Percentiles rank a stretch among this genome's conserved stretches.
These are phyloP conservation scores for Pogonophryne albipinna DNA, from an alignment of 2,797 vertebrate genomes.

Conservation along the genomic window DNA sequence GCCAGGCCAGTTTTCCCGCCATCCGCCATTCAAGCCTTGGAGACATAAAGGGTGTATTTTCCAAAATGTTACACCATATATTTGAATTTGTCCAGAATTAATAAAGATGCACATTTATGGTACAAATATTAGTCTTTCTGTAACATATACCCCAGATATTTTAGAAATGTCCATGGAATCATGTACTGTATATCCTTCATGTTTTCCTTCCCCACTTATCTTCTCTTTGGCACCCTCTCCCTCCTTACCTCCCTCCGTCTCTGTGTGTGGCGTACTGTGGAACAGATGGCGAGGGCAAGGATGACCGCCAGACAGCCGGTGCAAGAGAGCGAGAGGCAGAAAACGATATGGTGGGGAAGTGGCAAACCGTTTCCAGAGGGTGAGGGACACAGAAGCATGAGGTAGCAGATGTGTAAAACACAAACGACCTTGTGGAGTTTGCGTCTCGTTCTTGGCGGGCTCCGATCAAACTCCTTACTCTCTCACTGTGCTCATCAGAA, in stretches of 20 bases:
- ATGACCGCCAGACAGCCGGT: constrained; percentile 74
- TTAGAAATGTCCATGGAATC: constrained; percentile 12
- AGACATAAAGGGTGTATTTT: background rate
- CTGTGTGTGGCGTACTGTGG: constrained; percentile 62
- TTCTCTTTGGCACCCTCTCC: constrained; percentile 32
- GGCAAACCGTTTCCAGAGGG: constrained; percentile 59
- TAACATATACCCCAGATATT: background rate
- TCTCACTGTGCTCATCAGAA: constrained; percentile 62
- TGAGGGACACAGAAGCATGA: constrained; percentile 49
- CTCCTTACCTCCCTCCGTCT: constrained; percentile 45
- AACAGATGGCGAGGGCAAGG: constrained; percentile 81
- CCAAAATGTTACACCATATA: background rate
- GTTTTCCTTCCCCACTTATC: constrained; percentile 31
- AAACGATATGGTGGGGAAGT: constrained; percentile 59
- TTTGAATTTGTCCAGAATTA: background rate
- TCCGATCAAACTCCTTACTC: constrained; percentile 52
- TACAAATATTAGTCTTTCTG: background rate
- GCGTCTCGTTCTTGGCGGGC: constrained; percentile 57
- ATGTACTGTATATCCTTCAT: constrained; percentile 23
- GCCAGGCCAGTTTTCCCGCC: background rate
- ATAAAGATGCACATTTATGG: background rate
- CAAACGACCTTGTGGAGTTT: constrained; percentile 71
- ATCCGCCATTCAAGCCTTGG: background rate
- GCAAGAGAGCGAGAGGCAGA: constrained; percentile 58
- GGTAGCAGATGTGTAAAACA: constrained; percentile 78